Base-by-base conservation (phyloP, 2,888 invertebrate genomes). In the Coenonympha arcania region DNA sequence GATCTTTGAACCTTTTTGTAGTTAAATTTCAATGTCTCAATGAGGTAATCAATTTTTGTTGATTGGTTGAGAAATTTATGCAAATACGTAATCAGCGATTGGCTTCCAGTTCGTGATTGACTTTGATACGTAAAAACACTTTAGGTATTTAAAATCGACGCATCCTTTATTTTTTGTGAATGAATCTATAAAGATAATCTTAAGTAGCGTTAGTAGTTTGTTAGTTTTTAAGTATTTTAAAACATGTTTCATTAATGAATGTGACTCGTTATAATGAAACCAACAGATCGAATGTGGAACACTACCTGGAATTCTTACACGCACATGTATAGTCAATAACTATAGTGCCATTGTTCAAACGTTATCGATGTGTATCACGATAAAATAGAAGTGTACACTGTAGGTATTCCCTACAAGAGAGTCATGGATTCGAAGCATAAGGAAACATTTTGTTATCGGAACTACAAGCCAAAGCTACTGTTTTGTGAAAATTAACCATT, bases 301-400 rank as follows among this genome's bases (percentile, higher is more conserved):
- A 24, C 6, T 44, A 24, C 44, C 34, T 34, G 22, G 44, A 44
- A 44, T 24, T 76, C 73, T 75, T 76, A 69, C 71, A 72, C 71
- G 65, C 65, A 59, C 71, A 72, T 71, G 65, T 65, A 59, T 64
- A 63, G 43, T 71, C 73, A 73, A 77, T 74, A 73, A 76, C 69
- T 73, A 68, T 70, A 73, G 73, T 68, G 64, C 71, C 63, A 76
- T 79, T 81, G 79, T 79, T 79, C 73, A 65, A 68, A 66, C 64
- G 71, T 68, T 47, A 46, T 59, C 56, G 66, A 63, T 71, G 66
- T 75, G 67, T 73, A 73, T 71, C 62, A 53, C 47, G 42, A 47
- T 53, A 48, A 48, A 43, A 28, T 33, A 50, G 42, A 43, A n/a
- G n/a, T n/a, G n/a, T n/a, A n/a, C n/a, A n/a, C n/a, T n/a, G n/a